Conservation (phyloP, 2,797 vertebrate species). For the Micromesistius poutassou region DNA sequence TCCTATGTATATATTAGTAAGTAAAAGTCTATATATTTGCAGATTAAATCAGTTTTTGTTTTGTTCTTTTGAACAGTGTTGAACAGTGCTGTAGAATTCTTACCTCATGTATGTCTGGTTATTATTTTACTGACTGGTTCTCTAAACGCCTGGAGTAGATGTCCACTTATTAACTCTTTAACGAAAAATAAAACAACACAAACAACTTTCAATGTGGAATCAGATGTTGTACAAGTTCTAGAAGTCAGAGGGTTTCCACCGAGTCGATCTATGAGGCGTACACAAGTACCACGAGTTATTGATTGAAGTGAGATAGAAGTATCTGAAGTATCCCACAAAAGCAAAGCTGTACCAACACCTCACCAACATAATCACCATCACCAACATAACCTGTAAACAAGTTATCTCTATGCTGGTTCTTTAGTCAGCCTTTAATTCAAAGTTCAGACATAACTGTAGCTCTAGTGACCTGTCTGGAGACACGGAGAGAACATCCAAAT, state of each 20-base stretch:
- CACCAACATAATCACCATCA: no score
- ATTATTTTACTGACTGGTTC: constrained; percentile 81
- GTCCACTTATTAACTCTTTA: constrained; percentile 88
- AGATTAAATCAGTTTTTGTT: constrained; percentile 66
- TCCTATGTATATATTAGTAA: constrained; percentile 89
- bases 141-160: constrained; percentile 79
- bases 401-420: not conserved
- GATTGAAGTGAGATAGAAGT: not conserved
- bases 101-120: constrained; percentile 74
- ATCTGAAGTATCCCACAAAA: no score
- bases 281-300: not conserved
- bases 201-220: constrained; percentile 30
- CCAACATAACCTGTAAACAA: not conserved
- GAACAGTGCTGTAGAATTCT: constrained; percentile 77
- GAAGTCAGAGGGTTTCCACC: not conserved
- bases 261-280: not conserved
- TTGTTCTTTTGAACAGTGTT: constrained; percentile 75
- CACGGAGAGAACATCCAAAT: not conserved
- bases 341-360: no score
- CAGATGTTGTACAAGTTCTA: not conserved
- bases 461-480: not conserved
- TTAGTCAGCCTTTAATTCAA: not conserved
- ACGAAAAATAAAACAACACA: constrained; percentile 79
- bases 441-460: not conserved
- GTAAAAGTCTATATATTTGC: constrained; percentile 91